Evolutionary conservation across 2,888 invertebrate species (phyloP).

Genomic region (Rosalia funebris): DNA sequence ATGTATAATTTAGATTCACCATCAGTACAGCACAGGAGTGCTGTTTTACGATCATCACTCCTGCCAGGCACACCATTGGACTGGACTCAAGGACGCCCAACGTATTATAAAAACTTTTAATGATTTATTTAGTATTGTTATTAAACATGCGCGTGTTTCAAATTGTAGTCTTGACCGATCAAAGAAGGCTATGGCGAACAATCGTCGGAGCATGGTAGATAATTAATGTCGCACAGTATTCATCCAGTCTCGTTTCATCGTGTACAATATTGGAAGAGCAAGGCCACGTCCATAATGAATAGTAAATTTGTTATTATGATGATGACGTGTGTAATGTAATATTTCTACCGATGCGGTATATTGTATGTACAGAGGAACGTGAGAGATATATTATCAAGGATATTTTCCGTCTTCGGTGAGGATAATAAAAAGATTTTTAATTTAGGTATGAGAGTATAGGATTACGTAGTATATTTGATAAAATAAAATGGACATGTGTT

Average conservation of each 20-base stretch:
- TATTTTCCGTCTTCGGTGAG: background rate
- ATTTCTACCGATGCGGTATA: background rate
- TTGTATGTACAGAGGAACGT: background rate
- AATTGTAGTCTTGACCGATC: background rate
- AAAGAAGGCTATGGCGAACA: conserved; percentile 11
- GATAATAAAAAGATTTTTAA: background rate
- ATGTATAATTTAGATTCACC: no score
- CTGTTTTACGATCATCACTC: no score
- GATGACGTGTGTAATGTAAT: no score
- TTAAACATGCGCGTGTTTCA: background rate
- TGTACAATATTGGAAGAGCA: conserved; percentile 25
- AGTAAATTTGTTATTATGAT: no score
- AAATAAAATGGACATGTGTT: no score
- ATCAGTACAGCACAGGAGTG: no score
- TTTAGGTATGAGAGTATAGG: background rate
- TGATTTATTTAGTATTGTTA: no score
- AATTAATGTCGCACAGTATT: background rate
- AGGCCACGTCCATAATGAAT: conserved; percentile 26
- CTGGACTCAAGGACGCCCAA: no score
- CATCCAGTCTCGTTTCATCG: background rate
- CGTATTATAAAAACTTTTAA: no score
- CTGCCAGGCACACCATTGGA: no score
- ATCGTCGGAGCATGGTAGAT: background rate
- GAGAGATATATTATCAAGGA: background rate
- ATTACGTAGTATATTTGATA: no score